Base-by-base conservation (phyloP, 2,113 vertebrate species). In the Labrus mixtus region DNA sequence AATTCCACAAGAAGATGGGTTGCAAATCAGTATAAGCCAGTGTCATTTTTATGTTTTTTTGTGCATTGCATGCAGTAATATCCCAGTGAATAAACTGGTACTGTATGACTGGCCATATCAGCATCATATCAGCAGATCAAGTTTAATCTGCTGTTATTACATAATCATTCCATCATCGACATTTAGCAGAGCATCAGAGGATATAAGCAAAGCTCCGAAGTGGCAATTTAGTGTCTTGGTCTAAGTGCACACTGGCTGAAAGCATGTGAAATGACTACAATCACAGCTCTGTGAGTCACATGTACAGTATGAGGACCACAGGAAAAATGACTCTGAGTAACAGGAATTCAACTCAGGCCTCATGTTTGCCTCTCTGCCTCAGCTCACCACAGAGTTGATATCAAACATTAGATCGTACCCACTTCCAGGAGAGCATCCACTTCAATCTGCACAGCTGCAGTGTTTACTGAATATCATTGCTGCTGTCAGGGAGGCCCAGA, bases 281-380 rank as follows among this genome's bases (percentile, higher is more conserved):
- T 85, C 57, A 29, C 46, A 71, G 82, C 73, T 84, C 25, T 67
- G 82, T 68, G 76, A 86, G 73, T 89, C 88, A 78, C 72, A 81
- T 83, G 83, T 68, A 25, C 51, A 72, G 62, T 63, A 58, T 71
- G 78, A 64, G 77, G 75, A 79, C 66, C 75, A 59, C 87, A 79
- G 83, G 68, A 89, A 82, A 33, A 67, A 81, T 88, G 77, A 90
- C 83, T 84, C n/a, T 25, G 76, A 67, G 50, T 20, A 50, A 13
- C 67, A 82, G 81, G 81, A 90, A 91, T 87, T 76, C 39, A 57
- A 55, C 70, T 62, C 69, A 51, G 81, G 76, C 83, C 70, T 82
- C 77, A 46, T 36, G 70, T 62, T 73, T 78, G 78, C 81, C 54
- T 51, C 62, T 77, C 78, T 67, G 58, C 65, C 58, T 67, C 78